Evolutionary conservation across 2,113 vertebrate genomes (phyloP).

Genomic region (Tyrannus savana): DNA sequence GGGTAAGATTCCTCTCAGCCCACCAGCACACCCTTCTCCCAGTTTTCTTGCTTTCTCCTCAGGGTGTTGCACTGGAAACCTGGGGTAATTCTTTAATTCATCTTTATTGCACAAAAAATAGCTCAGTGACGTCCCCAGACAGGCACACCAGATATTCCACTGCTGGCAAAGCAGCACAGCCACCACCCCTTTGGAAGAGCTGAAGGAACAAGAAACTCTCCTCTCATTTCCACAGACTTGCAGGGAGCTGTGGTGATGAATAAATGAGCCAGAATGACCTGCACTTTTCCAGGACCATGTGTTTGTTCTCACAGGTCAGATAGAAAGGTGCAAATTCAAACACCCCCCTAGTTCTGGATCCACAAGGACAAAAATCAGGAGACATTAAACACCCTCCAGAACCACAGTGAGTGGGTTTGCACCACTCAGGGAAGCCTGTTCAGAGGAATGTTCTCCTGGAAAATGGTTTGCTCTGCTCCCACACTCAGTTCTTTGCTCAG

Average conservation of each 20-base stretch:
- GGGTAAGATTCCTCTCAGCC: rapidly evolving
- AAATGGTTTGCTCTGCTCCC: background rate
- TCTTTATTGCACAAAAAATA: background rate
- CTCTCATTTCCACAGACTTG: background rate
- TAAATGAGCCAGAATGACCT: background rate
- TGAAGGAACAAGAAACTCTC: background rate
- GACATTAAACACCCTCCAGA: background rate
- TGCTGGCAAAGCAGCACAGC: background rate
- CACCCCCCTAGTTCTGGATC: background rate
- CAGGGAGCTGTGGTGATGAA: background rate
- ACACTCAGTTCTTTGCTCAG: background rate
- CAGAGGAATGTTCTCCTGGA: background rate
- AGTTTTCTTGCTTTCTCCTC: background rate
- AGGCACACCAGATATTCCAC: background rate
- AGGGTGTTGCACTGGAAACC: background rate
- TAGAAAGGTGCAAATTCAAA: background rate
- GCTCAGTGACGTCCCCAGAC: background rate
- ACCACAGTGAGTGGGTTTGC: background rate
- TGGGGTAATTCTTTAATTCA: background rate
- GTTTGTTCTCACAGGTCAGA: background rate
- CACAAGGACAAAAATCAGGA: rapidly evolving
- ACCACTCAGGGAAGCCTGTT: background rate
- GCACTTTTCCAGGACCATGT: background rate
- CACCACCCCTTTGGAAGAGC: background rate
- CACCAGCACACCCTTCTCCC: background rate